These are phyloP conservation scores for Ochropacha duplaris DNA, from an alignment of 2,888 invertebrate genomes.

Conservation along the genomic window DNA sequence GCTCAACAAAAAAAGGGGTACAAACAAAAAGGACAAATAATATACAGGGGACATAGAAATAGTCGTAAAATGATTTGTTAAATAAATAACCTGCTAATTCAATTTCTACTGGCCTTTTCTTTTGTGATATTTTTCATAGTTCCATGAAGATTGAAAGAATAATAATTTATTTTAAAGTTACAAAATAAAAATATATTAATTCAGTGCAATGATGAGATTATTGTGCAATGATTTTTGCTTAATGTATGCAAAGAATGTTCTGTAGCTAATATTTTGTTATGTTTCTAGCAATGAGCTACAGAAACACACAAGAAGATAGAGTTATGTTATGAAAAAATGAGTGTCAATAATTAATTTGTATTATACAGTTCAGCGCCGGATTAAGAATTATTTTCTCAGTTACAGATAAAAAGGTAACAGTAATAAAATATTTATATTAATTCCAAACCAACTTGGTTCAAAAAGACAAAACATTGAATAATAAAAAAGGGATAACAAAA, in stretches of 20 bases:
- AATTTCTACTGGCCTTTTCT: not conserved
- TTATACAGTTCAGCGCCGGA: slow-evolving; percentile 11
- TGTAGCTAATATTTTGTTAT: not conserved
- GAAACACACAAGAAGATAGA: slow-evolving; percentile 4
- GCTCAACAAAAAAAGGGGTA: slow-evolving; percentile 37
- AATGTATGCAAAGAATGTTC: not conserved
- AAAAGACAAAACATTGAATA: slow-evolving; percentile 3
- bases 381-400: not conserved
- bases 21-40: slow-evolving; percentile 31
- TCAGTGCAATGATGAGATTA: not conserved
- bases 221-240: slow-evolving; percentile 2
- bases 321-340: slow-evolving; percentile 7
- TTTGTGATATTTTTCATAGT: not conserved
- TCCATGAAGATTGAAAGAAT: not conserved
- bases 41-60: slow-evolving; percentile 11
- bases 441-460: not conserved
- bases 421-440: slow-evolving; percentile 3
- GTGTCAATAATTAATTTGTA: slow-evolving; percentile 9
- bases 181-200: not conserved
- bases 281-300: slow-evolving; percentile 9
- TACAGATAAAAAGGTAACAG: not conserved
- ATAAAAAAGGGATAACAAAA: slow-evolving; percentile 2
- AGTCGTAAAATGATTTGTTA: not conserved
- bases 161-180: not conserved
- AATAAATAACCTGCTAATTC: no score